Conservation (phyloP, 2,113 vertebrate genomes). For the Engystomops pustulosus region DNA sequence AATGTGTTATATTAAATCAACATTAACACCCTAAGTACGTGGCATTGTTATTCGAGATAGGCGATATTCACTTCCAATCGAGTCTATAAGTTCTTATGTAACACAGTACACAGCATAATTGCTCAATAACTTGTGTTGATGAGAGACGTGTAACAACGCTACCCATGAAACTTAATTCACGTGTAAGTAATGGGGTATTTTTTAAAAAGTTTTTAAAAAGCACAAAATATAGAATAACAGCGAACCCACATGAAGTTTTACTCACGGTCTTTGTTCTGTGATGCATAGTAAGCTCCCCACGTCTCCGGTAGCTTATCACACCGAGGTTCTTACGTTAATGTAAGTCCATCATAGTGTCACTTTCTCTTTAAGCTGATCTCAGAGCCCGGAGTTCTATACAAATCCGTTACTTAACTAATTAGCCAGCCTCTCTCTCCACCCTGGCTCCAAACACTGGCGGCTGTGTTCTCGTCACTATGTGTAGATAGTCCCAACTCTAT, state of each 20-base stretch:
- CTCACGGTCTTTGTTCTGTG: neutral
- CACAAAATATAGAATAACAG: neutral
- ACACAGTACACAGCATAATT: too few relatives aligned
- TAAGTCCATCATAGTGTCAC: neutral
- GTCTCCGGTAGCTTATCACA: neutral
- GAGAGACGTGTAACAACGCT: neutral
- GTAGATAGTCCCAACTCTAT: neutral
- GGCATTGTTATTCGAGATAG: too few relatives aligned
- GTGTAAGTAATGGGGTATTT: neutral
- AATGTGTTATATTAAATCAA: too few relatives aligned
- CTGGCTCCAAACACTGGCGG: neutral
- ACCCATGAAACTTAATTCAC: neutral
- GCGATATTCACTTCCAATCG: too few relatives aligned
- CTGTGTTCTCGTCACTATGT: neutral
- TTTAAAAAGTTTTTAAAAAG: too few relatives aligned
- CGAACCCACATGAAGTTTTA: neutral
- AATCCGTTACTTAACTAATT: neutral
- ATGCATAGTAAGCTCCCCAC: neutral
- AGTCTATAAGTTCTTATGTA: too few relatives aligned
- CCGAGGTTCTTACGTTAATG: neutral
- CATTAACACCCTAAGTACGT: too few relatives aligned
- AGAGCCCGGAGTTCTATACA: neutral
- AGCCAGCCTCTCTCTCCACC: neutral
- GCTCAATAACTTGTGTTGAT: too few relatives aligned
- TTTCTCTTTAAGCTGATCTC: neutral